Percentiles rank a stretch among this genome's conserved stretches.
phyloP scores from a whole-genome alignment of 2,797 vertebrate species.

The Enoplosus armatus region DNA sequence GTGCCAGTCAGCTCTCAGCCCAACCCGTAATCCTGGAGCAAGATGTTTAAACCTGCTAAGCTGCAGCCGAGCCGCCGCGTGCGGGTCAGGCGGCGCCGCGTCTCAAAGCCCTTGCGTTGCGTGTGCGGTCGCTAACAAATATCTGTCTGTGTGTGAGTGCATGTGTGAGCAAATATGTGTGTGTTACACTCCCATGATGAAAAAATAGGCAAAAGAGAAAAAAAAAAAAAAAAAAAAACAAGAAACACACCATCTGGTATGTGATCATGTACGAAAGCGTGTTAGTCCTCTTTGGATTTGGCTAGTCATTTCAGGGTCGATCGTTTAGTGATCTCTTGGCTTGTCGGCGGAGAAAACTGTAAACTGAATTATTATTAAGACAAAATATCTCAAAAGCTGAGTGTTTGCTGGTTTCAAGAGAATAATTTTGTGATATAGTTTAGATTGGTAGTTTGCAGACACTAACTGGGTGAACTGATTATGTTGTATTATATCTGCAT shows the following conservation, averaged over 20 bases:
- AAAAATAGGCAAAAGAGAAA: slow-evolving; percentile 17
- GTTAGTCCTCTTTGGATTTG: slow-evolving; percentile 78
- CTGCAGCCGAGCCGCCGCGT: slow-evolving; percentile 18
- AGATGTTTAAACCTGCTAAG: slow-evolving; percentile 29
- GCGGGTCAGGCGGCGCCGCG: not conserved
- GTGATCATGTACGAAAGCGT: slow-evolving; percentile 76
- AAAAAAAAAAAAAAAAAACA: slow-evolving; percentile 22
- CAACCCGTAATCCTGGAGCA: not conserved
- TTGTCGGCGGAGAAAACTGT: slow-evolving; percentile 80
- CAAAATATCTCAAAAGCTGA: slow-evolving; percentile 84
- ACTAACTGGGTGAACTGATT: slow-evolving; percentile 88
- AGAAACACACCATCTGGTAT: slow-evolving; percentile 79
- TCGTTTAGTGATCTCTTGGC: slow-evolving; percentile 77
- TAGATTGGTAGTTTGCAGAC: slow-evolving; percentile 90
- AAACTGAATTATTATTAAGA: slow-evolving; percentile 82
- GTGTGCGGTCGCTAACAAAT: slow-evolving; percentile 31
- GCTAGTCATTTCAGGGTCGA: slow-evolving; percentile 81
- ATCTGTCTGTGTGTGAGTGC: slow-evolving; percentile 39
- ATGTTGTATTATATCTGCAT: slow-evolving; percentile 92
- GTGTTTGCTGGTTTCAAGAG: slow-evolving; percentile 86
- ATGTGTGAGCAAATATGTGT: slow-evolving; percentile 46
- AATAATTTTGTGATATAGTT: slow-evolving; percentile 89
- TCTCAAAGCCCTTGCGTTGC: slow-evolving; percentile 4
- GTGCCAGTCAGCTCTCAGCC: slow-evolving; percentile 46
- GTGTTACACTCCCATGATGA: slow-evolving; percentile 40